Conservation (phyloP, 2,797 vertebrate species). For the Danio jaintianensis region DNA sequence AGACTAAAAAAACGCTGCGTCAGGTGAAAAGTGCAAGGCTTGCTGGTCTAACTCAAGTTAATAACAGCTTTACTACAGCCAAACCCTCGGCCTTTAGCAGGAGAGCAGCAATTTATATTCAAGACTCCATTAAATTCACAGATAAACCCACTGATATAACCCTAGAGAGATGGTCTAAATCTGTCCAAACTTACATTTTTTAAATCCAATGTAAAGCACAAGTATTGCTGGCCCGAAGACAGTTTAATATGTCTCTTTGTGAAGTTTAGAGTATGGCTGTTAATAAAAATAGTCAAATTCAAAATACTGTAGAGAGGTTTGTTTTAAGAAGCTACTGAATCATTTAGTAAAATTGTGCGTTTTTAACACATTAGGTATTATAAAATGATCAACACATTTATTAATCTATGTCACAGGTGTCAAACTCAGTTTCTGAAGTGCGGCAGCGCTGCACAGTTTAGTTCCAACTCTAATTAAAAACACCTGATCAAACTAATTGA, state of each 20-base stretch:
- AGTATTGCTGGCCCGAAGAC: neutral
- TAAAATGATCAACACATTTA: neutral
- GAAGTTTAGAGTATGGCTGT: neutral
- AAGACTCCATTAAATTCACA: constrained; percentile 12
- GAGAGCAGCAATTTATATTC: neutral
- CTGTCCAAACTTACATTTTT: neutral
- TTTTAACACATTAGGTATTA: neutral
- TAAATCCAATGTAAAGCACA: neutral
- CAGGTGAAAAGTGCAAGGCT: neutral
- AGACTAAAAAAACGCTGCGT: neutral
- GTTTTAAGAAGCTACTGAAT: neutral
- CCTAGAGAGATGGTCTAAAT: constrained; percentile 2
- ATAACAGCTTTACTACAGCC: neutral
- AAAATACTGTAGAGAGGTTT: neutral
- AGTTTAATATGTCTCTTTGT: neutral
- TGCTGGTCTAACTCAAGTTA: neutral
- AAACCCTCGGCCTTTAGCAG: neutral
- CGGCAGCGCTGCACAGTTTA: too few species aligned
- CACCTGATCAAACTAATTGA: too few species aligned
- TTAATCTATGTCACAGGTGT: neutral
- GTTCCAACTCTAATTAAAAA: too few species aligned
- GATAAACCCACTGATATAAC: neutral
- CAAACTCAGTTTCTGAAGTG: too few species aligned
- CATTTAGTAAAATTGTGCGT: neutral
- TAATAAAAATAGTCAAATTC: neutral